Conservation (phyloP, 2,888 invertebrate species). For the Apomyelois bistriatella region DNA sequence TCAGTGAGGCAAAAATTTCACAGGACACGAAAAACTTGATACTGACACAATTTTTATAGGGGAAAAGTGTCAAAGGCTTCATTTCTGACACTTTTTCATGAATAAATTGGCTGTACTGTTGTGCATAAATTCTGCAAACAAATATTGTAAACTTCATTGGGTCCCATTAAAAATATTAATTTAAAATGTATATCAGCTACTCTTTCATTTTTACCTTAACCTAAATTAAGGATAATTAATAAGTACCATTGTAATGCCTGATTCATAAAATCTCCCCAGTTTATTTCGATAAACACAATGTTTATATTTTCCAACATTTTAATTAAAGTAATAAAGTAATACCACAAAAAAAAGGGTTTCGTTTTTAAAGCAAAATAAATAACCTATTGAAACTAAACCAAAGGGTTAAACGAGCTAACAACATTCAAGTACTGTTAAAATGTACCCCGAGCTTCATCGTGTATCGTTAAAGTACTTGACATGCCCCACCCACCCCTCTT, state of each 20-base stretch:
- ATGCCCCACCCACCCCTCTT: not conserved
- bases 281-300: too few species aligned
- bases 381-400: not conserved
- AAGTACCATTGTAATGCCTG: too few species aligned
- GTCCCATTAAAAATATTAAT: too few species aligned
- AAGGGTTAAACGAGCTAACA: conserved; percentile 5
- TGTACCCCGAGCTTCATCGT: not conserved
- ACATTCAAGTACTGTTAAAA: conserved; percentile 4
- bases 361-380: not conserved
- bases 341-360: not conserved
- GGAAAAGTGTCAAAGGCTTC: conserved; percentile 10
- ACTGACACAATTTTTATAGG: conserved; percentile 8
- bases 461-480: conserved; percentile 5
- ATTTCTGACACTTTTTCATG: conserved; percentile 8
- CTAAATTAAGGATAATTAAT: too few species aligned
- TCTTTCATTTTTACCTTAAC: too few species aligned
- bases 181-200: too few species aligned
- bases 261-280: too few species aligned
- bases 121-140: not conserved
- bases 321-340: too few species aligned
- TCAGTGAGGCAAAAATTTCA: not conserved
- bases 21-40: not conserved
- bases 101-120: conserved; percentile 4
- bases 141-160: not conserved
- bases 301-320: too few species aligned